Conservation (phyloP, 2,113 vertebrate genomes). For the Puffinus mauretanicus region DNA sequence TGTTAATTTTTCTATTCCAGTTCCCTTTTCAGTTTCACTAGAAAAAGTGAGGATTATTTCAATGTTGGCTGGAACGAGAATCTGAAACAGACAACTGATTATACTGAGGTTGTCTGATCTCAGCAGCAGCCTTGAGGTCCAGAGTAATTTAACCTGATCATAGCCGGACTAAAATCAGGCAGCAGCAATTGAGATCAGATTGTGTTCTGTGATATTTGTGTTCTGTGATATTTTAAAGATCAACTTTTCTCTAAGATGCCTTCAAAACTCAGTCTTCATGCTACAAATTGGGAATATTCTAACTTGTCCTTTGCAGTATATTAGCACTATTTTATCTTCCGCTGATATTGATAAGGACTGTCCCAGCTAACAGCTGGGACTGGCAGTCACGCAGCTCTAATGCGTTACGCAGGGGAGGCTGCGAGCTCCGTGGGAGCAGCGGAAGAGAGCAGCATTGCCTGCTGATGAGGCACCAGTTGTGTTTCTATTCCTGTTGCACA, state of each 20-base stretch:
- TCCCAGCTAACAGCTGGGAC: neutral
- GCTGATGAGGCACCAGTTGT: neutral
- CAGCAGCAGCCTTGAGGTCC: conserved; percentile 12
- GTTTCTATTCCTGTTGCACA: neutral
- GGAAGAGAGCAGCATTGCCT: neutral
- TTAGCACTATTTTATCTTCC: neutral
- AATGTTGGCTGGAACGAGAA: neutral
- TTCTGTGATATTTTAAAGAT: neutral
- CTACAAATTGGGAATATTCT: neutral
- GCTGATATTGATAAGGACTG: neutral
- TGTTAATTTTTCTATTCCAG: conserved; percentile 1
- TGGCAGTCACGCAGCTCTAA: neutral
- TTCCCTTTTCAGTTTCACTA: neutral
- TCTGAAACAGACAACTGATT: conserved; percentile 17
- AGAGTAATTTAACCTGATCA: neutral
- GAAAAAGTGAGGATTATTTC: conserved; percentile 26
- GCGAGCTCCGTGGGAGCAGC: neutral
- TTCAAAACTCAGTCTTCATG: neutral
- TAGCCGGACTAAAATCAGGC: neutral
- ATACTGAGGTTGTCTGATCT: neutral
- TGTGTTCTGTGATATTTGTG: neutral
- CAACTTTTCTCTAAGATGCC: neutral
- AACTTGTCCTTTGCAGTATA: neutral
- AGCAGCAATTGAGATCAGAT: neutral
- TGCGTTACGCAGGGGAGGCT: neutral